These are phyloP conservation scores for Melanostoma mellinum DNA, from an alignment of 2,888 invertebrate species.

Conservation along the genomic window DNA sequence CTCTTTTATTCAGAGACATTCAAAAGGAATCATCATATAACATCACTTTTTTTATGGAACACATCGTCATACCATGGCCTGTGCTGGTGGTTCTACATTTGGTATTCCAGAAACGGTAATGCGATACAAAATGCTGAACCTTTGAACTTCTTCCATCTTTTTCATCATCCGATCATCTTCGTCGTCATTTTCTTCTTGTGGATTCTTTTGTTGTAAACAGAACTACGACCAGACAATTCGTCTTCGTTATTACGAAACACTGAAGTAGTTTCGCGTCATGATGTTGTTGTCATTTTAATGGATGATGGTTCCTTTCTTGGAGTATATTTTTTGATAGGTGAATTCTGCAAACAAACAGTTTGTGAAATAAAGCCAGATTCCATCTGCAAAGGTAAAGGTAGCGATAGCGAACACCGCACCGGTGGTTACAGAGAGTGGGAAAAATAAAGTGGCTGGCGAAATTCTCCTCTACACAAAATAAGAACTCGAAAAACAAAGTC, in stretches of 20 bases:
- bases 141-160: conserved; percentile 68
- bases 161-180: conserved; percentile 62
- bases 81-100: conserved; percentile 46
- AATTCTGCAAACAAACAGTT: not conserved
- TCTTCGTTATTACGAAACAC: conserved; percentile 50
- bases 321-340: conserved; percentile 2
- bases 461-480: too few relatives aligned
- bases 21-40: conserved; percentile 56
- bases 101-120: conserved; percentile 65
- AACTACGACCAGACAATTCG: conserved; percentile 16
- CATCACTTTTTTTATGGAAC: conserved; percentile 7
- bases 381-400: not conserved
- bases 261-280: conserved; percentile 6
- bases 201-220: conserved; percentile 34
- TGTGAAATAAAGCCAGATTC: not conserved
- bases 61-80: not conserved
- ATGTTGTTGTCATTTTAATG: conserved; percentile 22
- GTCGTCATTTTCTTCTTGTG: conserved; percentile 16
- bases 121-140: conserved; percentile 67
- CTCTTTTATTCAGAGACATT: conserved; percentile 44
- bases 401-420: too few relatives aligned
- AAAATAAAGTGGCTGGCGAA: too few relatives aligned
- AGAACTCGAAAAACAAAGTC: too few relatives aligned
- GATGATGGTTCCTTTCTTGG: conserved; percentile 22
- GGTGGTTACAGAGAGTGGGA: too few relatives aligned